Evolutionary conservation across 2,113 vertebrate genomes (phyloP).

Genomic region (Corydoras sp.): DNA sequence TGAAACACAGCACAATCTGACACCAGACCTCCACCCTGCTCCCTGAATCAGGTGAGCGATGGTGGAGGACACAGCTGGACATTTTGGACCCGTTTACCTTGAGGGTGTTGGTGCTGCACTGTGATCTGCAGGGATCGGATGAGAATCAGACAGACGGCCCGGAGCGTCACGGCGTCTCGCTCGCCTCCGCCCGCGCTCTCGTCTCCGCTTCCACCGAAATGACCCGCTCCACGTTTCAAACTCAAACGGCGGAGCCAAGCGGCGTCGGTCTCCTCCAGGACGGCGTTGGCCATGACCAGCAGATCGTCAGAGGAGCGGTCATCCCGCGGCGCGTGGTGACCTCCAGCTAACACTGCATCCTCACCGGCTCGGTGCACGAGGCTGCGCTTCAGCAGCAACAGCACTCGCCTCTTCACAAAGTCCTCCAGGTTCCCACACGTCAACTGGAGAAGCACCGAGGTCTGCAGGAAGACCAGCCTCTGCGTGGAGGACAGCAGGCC

Average conservation of each 20-base stretch:
- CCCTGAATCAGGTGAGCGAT: neutral
- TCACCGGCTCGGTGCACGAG: constrained; percentile 73
- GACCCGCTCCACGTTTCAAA: constrained; percentile 50
- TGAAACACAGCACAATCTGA: neutral
- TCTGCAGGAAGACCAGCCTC: constrained; percentile 60
- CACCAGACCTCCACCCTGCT: too few species aligned
- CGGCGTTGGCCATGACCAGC: constrained; percentile 51
- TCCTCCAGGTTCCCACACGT: constrained; percentile 56
- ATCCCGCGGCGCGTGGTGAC: neutral
- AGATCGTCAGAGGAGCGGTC: constrained; percentile 50
- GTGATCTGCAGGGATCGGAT: constrained; percentile 79
- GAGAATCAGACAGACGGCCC: constrained; percentile 74
- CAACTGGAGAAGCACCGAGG: constrained; percentile 53
- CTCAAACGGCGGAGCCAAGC: constrained; percentile 64
- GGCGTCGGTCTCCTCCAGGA: constrained; percentile 59
- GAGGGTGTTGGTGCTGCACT: constrained; percentile 44
- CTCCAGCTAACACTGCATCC: constrained; percentile 54
- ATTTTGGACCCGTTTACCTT: constrained; percentile 38
- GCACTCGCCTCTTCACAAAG: constrained; percentile 68
- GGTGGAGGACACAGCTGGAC: neutral
- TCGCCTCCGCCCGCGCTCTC: constrained; percentile 12
- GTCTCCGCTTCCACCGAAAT: constrained; percentile 67
- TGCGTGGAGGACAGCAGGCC: constrained; percentile 55
- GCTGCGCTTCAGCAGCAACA: constrained; percentile 78
- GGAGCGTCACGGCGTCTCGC: constrained; percentile 69